These are phyloP conservation scores for Phataginus tricuspis DNA, from an alignment of 2,797 vertebrate species.

Conservation along the genomic window DNA sequence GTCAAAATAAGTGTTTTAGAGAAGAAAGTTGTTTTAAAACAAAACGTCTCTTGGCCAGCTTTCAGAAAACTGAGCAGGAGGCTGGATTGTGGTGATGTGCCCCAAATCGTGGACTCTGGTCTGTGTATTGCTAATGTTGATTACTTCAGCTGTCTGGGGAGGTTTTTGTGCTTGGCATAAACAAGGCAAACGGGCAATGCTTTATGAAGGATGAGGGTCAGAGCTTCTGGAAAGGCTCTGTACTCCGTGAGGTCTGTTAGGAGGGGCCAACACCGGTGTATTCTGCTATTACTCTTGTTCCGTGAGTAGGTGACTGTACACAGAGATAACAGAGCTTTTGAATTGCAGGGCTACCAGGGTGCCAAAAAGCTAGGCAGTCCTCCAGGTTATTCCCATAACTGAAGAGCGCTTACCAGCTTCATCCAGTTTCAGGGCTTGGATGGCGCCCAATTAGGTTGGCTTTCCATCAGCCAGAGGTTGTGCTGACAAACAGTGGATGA, in stretches of 20 bases:
- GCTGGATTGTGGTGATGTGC: background rate
- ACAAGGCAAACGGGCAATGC: background rate
- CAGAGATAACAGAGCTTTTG: conserved; percentile 44
- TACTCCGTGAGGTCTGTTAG: background rate
- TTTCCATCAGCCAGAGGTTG: background rate
- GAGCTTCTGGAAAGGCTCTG: background rate
- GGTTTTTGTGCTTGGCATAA: background rate
- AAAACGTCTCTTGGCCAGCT: background rate
- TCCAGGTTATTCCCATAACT: conserved; percentile 56
- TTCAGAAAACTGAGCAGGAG: background rate
- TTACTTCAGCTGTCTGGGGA: background rate
- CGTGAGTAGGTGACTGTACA: background rate
- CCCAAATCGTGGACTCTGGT: background rate
- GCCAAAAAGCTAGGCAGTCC: background rate
- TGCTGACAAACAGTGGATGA: background rate
- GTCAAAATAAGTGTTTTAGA: background rate
- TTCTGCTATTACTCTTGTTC: background rate
- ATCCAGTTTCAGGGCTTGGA: background rate
- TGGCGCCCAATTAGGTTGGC: conserved; percentile 25
- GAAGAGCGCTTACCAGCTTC: background rate
- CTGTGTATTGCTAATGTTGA: background rate
- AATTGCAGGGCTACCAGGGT: background rate
- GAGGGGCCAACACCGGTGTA: background rate
- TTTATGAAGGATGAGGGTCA: background rate
- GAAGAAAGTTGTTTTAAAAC: background rate